Conservation (phyloP, 2,888 invertebrate genomes). For the Ditula angustiorana region DNA sequence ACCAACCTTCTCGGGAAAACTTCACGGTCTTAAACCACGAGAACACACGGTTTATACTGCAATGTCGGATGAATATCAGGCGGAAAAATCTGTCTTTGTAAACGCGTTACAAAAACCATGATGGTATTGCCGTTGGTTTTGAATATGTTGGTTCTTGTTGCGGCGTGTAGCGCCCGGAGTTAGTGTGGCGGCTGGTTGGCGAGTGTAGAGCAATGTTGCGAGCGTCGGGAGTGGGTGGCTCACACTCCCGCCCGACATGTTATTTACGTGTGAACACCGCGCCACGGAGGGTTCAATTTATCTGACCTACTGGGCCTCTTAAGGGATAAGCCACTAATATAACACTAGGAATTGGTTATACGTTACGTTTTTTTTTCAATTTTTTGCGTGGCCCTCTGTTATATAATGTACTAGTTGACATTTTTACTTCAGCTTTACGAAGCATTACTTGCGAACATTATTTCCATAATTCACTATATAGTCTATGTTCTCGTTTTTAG, state of each 20-base stretch:
- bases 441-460: too few relatives aligned
- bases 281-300: slow-evolving; percentile 83
- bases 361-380: slow-evolving; percentile 44
- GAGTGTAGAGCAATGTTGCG: slow-evolving; percentile 42
- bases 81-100: slow-evolving; percentile 58
- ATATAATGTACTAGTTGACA: not conserved
- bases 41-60: slow-evolving; percentile 14
- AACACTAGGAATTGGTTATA: slow-evolving; percentile 73
- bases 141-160: slow-evolving; percentile 47
- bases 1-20: slow-evolving; percentile 48
- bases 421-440: too few relatives aligned
- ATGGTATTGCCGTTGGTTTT: slow-evolving; percentile 40
- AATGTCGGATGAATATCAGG: slow-evolving; percentile 18
- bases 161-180: slow-evolving; percentile 48
- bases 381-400: not conserved
- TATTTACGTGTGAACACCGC: slow-evolving; percentile 85
- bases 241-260: slow-evolving; percentile 78
- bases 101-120: slow-evolving; percentile 56
- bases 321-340: slow-evolving; percentile 70
- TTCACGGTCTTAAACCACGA: slow-evolving; percentile 1
- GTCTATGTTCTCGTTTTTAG: too few relatives aligned
- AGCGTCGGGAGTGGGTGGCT: slow-evolving; percentile 56
- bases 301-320: slow-evolving; percentile 84
- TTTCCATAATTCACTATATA: too few relatives aligned
- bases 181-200: slow-evolving; percentile 37